These are phyloP conservation scores for Spea bombifrons DNA, from an alignment of 2,113 vertebrate species.

Conservation along the genomic window DNA sequence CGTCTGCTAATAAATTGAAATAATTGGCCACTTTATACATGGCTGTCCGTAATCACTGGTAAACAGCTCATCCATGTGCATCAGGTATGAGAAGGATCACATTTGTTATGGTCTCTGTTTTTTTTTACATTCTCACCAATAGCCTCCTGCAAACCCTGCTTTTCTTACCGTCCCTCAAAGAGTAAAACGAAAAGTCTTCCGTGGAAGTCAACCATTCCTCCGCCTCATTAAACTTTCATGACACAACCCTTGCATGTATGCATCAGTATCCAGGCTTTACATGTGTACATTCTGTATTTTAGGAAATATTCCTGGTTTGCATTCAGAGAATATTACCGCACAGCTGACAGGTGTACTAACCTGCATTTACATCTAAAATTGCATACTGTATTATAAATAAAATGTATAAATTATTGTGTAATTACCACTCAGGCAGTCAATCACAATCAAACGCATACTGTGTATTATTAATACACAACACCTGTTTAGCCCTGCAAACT, in stretches of 20 bases:
- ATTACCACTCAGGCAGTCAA: conserved; percentile 8
- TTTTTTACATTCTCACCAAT: too few species aligned
- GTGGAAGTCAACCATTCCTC: background rate
- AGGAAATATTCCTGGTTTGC: background rate
- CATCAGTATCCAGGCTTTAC: background rate
- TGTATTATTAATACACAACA: background rate
- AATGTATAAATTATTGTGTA: conserved; percentile 3
- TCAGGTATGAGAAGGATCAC: too few species aligned
- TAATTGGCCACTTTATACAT: too few species aligned
- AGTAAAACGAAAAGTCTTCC: background rate
- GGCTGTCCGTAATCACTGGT: too few species aligned
- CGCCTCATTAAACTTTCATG: background rate
- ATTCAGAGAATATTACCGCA: background rate
- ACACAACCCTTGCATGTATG: background rate
- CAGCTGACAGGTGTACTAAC: conserved; percentile 32
- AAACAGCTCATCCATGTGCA: too few species aligned
- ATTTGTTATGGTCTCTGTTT: too few species aligned
- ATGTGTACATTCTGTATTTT: background rate
- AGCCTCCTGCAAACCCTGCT: too few species aligned
- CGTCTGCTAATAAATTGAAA: too few species aligned
- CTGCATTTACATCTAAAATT: conserved; percentile 2
- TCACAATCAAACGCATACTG: background rate
- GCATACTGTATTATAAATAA: conserved; percentile 7
- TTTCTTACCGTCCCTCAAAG: too few species aligned
- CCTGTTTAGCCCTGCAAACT: background rate